A percentile compares a stretch with the other conserved stretches of the same genome.
Evolutionary conservation across 2,113 vertebrate genomes (phyloP).

Genomic region (Epinephelus fuscoguttatus): DNA sequence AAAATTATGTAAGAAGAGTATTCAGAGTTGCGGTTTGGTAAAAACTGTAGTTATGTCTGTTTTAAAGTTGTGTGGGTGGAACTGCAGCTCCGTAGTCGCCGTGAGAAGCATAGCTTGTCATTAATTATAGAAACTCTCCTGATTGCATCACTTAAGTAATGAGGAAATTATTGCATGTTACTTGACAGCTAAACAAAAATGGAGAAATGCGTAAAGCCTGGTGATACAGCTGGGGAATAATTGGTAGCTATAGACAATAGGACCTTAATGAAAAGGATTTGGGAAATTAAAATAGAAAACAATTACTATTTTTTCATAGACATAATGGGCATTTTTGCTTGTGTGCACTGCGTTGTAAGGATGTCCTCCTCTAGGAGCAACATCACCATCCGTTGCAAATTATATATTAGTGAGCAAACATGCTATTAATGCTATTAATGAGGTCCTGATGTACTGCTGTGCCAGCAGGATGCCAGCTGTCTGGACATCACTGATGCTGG

Average conservation of each 20-base stretch:
- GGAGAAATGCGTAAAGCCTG: neutral
- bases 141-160: conserved; percentile 23
- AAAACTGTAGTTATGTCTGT: conserved; percentile 3
- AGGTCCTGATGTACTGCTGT: conserved; percentile 63
- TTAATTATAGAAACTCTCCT: conserved; percentile 23
- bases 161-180: conserved; percentile 12
- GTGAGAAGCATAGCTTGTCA: conserved; percentile 18
- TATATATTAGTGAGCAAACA: conserved; percentile 32
- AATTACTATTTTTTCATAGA: neutral
- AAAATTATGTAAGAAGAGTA: neutral
- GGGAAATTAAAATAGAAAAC: neutral
- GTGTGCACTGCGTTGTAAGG: neutral
- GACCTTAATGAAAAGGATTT: neutral
- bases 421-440: conserved; percentile 65
- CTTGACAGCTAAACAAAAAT: conserved; percentile 1
- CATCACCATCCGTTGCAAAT: conserved; percentile 15
- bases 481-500: conserved; percentile 60
- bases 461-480: conserved; percentile 70
- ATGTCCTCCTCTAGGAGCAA: conserved; percentile 14
- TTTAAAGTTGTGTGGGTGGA: conserved; percentile 17
- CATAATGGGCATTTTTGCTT: conserved; percentile 14
- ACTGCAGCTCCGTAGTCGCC: neutral
- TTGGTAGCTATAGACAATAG: neutral
- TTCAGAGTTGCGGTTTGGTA: neutral
- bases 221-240: conserved; percentile 21